These are phyloP conservation scores for Microchrysa polita DNA, from an alignment of 2,888 invertebrate species.

Conservation along the genomic window DNA sequence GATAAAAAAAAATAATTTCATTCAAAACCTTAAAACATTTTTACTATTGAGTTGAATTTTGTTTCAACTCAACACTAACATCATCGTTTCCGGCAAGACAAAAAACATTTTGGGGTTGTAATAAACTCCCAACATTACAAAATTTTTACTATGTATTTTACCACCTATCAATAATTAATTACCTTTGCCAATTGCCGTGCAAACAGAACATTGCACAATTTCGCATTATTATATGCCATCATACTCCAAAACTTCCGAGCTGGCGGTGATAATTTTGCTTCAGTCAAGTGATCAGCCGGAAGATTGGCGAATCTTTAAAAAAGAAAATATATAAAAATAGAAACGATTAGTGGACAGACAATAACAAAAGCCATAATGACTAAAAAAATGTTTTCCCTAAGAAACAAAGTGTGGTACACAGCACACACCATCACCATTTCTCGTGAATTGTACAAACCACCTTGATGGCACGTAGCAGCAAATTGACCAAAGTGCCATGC, in stretches of 20 bases:
- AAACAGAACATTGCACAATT: conserved; percentile 87
- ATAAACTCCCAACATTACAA: no score
- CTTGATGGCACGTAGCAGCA: not conserved
- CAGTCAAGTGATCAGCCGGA: conserved; percentile 66
- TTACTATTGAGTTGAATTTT: no score
- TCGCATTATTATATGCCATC: conserved; percentile 90
- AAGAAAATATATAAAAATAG: conserved; percentile 53
- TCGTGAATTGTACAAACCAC: not conserved
- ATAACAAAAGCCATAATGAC: no score
- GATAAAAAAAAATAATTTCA: no score
- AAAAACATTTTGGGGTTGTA: no score
- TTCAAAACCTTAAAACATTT: no score
- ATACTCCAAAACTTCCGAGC: conserved; percentile 79
- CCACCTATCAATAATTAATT: conserved; percentile 50
- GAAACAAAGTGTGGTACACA: not conserved
- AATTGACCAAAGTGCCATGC: not conserved
- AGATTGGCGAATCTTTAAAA: conserved; percentile 67
- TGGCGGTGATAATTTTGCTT: conserved; percentile 75
- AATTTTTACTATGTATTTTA: not conserved
- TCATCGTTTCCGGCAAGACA: no score
- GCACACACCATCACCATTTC: conserved; percentile 2
- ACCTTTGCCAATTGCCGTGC: conserved; percentile 79
- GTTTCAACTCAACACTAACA: no score
- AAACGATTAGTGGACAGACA: not conserved
- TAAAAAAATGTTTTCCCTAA: conserved; percentile 9